These are phyloP conservation scores for Bos indicus DNA, from an alignment of 2,113 vertebrate species.

Conservation along the genomic window DNA sequence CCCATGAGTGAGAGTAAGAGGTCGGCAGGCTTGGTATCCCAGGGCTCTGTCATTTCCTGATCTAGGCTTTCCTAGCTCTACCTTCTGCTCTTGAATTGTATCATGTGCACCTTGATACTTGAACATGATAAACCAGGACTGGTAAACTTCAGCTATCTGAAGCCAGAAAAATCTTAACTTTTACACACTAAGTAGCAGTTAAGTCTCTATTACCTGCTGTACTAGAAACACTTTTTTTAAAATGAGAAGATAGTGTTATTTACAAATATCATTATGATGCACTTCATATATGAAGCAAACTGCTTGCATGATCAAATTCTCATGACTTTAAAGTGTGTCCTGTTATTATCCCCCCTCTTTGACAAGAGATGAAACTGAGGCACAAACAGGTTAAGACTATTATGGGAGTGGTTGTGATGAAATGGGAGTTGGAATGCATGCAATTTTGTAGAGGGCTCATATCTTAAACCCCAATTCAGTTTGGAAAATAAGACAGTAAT, in stretches of 20 bases:
- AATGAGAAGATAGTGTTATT: background rate
- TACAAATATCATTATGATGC: background rate
- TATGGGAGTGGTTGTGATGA: background rate
- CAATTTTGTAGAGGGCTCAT: background rate
- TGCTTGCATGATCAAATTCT: no score
- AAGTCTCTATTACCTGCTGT: background rate
- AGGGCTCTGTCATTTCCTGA: background rate
- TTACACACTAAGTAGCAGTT: no score
- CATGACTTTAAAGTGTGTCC: background rate
- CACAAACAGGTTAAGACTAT: background rate
- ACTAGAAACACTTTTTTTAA: background rate
- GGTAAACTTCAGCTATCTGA: background rate
- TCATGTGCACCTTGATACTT: fast-evolving
- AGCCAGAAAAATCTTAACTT: background rate
- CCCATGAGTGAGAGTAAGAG: background rate
- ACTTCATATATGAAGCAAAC: background rate
- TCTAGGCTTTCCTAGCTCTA: background rate
- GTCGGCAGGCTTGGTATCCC: background rate
- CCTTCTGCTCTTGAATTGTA: background rate
- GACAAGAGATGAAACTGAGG: background rate
- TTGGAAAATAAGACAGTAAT: background rate
- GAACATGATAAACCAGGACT: background rate
- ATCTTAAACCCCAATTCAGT: background rate
- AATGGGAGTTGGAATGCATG: background rate
- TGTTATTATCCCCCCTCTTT: background rate